Evolutionary conservation across 2,797 vertebrate genomes (phyloP).

Genomic region (Danio choprae): DNA sequence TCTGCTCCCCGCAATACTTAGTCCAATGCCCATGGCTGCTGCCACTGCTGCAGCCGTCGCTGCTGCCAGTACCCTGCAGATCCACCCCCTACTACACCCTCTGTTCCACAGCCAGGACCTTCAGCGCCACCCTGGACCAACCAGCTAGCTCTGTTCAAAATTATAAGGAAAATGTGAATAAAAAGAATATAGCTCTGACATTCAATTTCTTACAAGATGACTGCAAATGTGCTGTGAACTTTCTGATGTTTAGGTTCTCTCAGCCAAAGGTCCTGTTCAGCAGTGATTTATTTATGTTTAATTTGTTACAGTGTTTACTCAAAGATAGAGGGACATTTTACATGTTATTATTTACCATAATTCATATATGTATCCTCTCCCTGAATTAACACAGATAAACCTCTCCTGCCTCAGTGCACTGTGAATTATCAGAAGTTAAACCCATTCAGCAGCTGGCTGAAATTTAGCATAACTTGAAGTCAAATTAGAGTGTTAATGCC

Average conservation of each 20-base stretch:
- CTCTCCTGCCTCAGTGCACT: constrained; percentile 27
- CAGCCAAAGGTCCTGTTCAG: constrained; percentile 51
- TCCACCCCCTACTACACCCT: constrained; percentile 82
- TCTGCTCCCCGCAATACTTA: constrained; percentile 80
- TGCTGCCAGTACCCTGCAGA: constrained; percentile 72
- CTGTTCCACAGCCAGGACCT: constrained; percentile 82
- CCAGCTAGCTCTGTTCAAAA: constrained; percentile 54
- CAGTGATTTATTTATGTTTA: constrained; percentile 25
- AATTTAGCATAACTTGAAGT: constrained; percentile 21
- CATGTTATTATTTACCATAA: constrained; percentile 1
- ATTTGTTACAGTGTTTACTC: constrained; percentile 21
- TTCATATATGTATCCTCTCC: neutral
- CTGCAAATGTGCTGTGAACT: neutral
- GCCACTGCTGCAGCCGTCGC: constrained; percentile 71
- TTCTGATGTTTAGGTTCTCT: constrained; percentile 23
- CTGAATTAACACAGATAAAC: constrained; percentile 25
- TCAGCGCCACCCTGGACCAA: constrained; percentile 74
- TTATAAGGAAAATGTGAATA: neutral
- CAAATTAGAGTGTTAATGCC: constrained; percentile 37
- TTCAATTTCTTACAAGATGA: neutral
- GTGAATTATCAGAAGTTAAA: constrained; percentile 43
- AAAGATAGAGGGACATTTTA: constrained; percentile 7
- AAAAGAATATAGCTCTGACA: neutral
- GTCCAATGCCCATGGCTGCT: constrained; percentile 79
- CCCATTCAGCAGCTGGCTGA: constrained; percentile 28